These are phyloP conservation scores for Orthochromis indermauri DNA, from an alignment of 2,113 vertebrate species.

Conservation along the genomic window DNA sequence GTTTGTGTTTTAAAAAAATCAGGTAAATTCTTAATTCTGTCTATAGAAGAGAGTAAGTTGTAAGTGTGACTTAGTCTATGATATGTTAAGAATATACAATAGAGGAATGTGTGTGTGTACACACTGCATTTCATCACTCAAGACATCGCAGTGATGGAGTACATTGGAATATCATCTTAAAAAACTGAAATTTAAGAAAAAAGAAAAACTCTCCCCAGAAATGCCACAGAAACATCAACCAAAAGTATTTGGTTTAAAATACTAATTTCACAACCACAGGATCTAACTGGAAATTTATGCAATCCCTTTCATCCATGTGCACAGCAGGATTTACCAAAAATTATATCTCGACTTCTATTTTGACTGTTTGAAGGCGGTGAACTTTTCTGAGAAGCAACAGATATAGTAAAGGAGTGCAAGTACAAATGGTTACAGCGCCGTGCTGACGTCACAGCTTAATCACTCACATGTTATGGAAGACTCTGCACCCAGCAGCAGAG, in stretches of 20 bases:
- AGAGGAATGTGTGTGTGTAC: background rate
- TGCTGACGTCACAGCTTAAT: background rate
- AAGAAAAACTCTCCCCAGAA: background rate
- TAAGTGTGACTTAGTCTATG: background rate
- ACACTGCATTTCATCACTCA: background rate
- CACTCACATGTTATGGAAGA: constrained; percentile 18
- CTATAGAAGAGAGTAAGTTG: background rate
- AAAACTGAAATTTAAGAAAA: background rate
- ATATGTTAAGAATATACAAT: background rate
- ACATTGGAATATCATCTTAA: background rate
- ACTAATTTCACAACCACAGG: background rate
- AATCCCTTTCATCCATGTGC: background rate
- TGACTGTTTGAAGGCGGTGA: background rate
- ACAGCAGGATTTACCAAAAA: background rate
- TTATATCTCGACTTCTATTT: background rate
- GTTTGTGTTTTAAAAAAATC: background rate
- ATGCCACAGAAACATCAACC: background rate
- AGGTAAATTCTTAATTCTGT: background rate
- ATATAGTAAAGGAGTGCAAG: background rate
- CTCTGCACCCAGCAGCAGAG: background rate
- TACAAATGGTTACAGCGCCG: background rate
- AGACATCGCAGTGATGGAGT: background rate
- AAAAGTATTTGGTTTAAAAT: background rate
- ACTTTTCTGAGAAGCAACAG: background rate
- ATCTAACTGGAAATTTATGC: background rate